Evolutionary conservation across 2,888 invertebrate genomes (phyloP).

Genomic region (Archips crataeganus): DNA sequence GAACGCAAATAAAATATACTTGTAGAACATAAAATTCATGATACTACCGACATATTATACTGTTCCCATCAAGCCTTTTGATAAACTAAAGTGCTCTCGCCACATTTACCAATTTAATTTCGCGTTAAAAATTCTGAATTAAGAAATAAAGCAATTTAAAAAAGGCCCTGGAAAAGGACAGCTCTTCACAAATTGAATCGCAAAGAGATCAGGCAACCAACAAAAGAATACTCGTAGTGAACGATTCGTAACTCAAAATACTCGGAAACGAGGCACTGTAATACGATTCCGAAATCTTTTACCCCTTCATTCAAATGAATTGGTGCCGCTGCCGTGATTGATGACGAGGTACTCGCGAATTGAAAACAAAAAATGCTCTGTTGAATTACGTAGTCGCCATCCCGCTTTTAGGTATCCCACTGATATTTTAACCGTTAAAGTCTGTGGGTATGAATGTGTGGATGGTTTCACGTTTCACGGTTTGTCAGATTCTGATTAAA

Average conservation of each 20-base stretch:
- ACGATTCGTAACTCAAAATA: slow-evolving; percentile 55
- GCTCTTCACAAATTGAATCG: slow-evolving; percentile 60
- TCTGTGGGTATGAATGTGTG: no score
- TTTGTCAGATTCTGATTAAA: no score
- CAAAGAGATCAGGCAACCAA: slow-evolving; percentile 63
- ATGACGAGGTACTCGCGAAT: slow-evolving; percentile 14
- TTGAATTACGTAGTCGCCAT: not conserved
- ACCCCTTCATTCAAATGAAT: slow-evolving; percentile 51
- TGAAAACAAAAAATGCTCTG: not conserved
- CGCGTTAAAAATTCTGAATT: not conserved
- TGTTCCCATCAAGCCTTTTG: not conserved
- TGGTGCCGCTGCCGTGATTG: slow-evolving; percentile 18
- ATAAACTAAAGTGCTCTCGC: not conserved
- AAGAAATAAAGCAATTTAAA: not conserved
- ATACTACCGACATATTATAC: no score
- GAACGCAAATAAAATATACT: no score
- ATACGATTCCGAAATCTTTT: slow-evolving; percentile 55
- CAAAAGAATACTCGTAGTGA: slow-evolving; percentile 63
- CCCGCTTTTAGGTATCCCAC: no score
- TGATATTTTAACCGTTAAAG: no score
- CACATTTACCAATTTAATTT: not conserved
- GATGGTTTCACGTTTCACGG: no score
- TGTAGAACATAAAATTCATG: no score
- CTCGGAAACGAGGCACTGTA: slow-evolving; percentile 54
- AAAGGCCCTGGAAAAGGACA: slow-evolving; percentile 22